phyloP scores from a whole-genome alignment of 2,113 vertebrate species.

The Phaethon lepturus region DNA sequence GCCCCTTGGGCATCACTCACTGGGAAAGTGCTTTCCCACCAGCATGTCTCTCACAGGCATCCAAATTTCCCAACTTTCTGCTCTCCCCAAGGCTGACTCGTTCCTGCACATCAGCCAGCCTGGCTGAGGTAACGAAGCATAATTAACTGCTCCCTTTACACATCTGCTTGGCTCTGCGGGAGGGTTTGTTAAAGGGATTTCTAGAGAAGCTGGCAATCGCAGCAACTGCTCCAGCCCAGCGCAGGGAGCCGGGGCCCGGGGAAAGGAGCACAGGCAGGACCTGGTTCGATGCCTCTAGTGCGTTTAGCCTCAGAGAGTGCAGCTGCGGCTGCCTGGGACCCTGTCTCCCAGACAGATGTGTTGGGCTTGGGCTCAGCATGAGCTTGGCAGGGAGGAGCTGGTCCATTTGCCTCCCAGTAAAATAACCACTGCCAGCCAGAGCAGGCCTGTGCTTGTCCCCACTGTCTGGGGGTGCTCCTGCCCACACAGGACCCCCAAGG shows the following conservation, averaged over 20 bases:
- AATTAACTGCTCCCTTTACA: conserved; percentile 8
- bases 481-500: accelerated
- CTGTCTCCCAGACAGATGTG: neutral
- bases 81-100: neutral
- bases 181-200: neutral
- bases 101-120: neutral
- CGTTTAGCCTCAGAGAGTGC: neutral
- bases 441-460: neutral
- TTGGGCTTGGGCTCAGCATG: neutral
- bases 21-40: neutral
- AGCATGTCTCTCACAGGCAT: accelerated
- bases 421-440: neutral
- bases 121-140: neutral
- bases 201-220: neutral
- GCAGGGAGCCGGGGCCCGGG: neutral
- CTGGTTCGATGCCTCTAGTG: accelerated
- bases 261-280: accelerated
- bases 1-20: accelerated
- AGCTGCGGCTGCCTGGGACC: accelerated
- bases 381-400: neutral
- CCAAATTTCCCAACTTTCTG: neutral
- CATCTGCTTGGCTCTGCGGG: neutral
- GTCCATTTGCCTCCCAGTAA: neutral
- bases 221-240: neutral
- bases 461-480: accelerated